A percentile compares a stretch with the other conserved stretches of the same genome.
These are phyloP conservation scores for Cotesia chilonis DNA, from an alignment of 1,140 invertebrate species.

Conservation along the genomic window DNA sequence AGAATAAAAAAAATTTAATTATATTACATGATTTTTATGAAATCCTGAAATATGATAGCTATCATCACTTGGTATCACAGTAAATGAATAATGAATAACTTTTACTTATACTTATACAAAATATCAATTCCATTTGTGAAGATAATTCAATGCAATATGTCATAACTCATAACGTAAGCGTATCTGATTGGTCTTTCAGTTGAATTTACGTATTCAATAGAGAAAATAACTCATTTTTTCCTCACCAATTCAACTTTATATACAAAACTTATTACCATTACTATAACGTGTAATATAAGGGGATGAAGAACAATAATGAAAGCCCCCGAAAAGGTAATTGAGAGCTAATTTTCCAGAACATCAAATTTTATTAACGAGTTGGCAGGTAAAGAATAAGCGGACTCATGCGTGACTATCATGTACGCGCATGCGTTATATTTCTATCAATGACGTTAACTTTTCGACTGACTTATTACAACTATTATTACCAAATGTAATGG, in stretches of 20 bases:
- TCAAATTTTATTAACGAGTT: constrained; percentile 59
- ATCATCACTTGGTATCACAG: no score
- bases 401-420: constrained; percentile 6
- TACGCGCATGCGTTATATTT: constrained; percentile 24
- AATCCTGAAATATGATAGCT: no score
- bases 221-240: constrained; percentile 6
- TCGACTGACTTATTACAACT: constrained; percentile 32
- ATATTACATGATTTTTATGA: no score
- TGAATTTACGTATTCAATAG: background rate
- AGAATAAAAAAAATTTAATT: no score
- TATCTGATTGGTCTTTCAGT: background rate
- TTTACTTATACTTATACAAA: background rate
- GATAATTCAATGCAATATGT: constrained; percentile 12
- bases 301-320: constrained; percentile 24
- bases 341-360: constrained; percentile 63
- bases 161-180: background rate
- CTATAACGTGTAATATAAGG: background rate
- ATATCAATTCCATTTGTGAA: constrained; percentile 5
- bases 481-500: constrained; percentile 46
- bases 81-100: no score
- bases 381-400: constrained; percentile 41
- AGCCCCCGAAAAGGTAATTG: constrained; percentile 50
- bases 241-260: background rate
- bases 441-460: constrained; percentile 25
- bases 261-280: background rate